Base-by-base conservation (phyloP, 2,888 invertebrate species). In the Stenolophus ochropezus region DNA sequence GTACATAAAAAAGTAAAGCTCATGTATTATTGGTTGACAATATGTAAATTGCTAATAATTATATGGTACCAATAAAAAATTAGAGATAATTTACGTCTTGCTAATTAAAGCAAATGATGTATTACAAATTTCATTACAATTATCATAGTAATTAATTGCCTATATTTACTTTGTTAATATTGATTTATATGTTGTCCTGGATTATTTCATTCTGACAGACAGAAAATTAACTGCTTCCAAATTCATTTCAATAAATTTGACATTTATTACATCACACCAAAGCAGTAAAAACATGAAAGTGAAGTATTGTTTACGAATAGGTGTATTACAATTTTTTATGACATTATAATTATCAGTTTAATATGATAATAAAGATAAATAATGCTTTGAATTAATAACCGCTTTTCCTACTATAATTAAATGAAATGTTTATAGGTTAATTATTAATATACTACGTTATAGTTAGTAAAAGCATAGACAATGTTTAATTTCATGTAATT, bases 81-180 rank as follows among this genome's bases (percentile, higher is more conserved):
- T 42, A 42, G 8, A 4, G 33, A 42, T 42, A 16, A 51, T 51
- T 51, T 56, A 61, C 14, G 23, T 61, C 23, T 61, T 25, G 21
- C 8, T 61, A 25, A 25, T 61, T 61, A 61, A 61, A 61, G 4
- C 61, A n/a, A 61, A 61, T 61, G 61, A 61, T 61, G 11, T 25
- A 61, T 61, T 61, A 61, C 61, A 61, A 25, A 61, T 61, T 61
- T 61, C 25, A 61, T 61, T 61, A n/a, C 23, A 61, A 61, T 25
- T 61, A 61, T 23, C 14, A 61, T 25, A 11, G 61, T 25, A 61
- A 25, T 61, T 61, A 61, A 61, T 25, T 25, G 61, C n/a, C 0
- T n/a, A 11, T 61, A 61, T 61, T 61, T 61, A 61, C 23, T 61
- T 61, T 61, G 25, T 61, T 61, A 61, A 11, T 20, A 56, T 61